These are phyloP conservation scores for Fulica atra DNA, from an alignment of 2,113 vertebrate genomes.

Conservation along the genomic window DNA sequence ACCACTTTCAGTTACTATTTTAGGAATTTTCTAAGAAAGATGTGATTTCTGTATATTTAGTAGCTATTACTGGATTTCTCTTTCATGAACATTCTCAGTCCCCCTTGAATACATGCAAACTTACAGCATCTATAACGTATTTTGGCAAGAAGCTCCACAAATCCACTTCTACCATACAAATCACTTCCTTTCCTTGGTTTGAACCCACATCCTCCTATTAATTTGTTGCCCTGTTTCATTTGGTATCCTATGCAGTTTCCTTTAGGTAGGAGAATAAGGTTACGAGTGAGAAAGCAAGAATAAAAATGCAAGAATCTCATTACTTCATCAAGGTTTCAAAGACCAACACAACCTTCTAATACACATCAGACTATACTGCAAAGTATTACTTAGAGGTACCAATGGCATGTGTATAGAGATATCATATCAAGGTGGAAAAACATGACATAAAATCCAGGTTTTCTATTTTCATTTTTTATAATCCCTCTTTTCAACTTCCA, in stretches of 20 bases:
- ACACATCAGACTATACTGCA: neutral
- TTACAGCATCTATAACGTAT: neutral
- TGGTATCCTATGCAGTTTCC: neutral
- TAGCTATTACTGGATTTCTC: neutral
- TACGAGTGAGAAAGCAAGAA: neutral
- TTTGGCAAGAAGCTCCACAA: neutral
- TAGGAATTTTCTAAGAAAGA: neutral
- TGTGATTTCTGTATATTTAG: neutral
- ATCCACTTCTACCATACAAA: neutral
- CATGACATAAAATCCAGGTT: neutral
- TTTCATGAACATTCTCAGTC: neutral
- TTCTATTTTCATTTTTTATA: neutral
- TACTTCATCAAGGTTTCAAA: neutral
- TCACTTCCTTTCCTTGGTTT: neutral
- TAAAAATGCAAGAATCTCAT: neutral
- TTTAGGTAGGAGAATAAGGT: neutral
- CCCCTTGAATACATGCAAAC: neutral
- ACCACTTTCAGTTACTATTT: neutral
- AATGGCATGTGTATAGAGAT: neutral
- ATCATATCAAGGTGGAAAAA: neutral
- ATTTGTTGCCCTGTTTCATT: neutral
- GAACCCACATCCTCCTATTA: neutral
- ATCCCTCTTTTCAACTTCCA: neutral
- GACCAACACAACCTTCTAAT: neutral
- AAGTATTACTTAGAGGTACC: neutral